Evolutionary conservation across 2,113 vertebrate genomes (phyloP), one percentile per base, ranked within the genome.

Genomic region (Ploceus nigricollis): DNA sequence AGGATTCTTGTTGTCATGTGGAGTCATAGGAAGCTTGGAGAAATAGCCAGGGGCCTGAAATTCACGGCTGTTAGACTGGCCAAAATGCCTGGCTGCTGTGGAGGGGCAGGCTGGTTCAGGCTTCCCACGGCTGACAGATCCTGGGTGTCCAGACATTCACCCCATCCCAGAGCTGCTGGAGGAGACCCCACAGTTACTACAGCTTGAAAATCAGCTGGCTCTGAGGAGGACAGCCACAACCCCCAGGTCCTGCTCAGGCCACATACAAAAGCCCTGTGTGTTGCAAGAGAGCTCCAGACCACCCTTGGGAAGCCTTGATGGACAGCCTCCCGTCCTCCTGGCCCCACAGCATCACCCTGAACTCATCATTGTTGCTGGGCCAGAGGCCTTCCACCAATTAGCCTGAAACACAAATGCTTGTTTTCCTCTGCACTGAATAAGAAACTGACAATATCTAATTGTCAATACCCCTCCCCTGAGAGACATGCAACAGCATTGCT

Each of bases 391-490:
- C 90, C 84, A 50, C 54, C 54, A 82, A 77, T 61, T 82, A 87
- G 84, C 73, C 89, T 57, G 63, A 91, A 85, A 91, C 15, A 23
- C 6, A 0, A 94, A 50, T 31, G 56, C 88, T 70, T 92, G 88
- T 93, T 96, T 95, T 94, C 60, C 79, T 81, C 75, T 44, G 76
- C 56, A 25, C 58, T 88, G 82, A 91, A 47, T 50, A 77, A 90
- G 44, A 76, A 72, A 63, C 84, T 47, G 87, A 90, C 91, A 96
- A 94, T 95, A 94, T 85, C 58, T 88, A 92, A 96, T 96, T 96
- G 93, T 96, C 94, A 91, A 39, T 91, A 72, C 87, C n/a, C n/a
- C 45, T 95, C 91, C 93, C 96, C 53, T 70, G 96, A 86, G 96
- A 96, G 85, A 90, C 75, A 11, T 79, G 75, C 81, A 95, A 91